These are phyloP conservation scores for Drosophila nr. fundita DNA, from an alignment of 2,888 invertebrate genomes.

Conservation along the genomic window DNA sequence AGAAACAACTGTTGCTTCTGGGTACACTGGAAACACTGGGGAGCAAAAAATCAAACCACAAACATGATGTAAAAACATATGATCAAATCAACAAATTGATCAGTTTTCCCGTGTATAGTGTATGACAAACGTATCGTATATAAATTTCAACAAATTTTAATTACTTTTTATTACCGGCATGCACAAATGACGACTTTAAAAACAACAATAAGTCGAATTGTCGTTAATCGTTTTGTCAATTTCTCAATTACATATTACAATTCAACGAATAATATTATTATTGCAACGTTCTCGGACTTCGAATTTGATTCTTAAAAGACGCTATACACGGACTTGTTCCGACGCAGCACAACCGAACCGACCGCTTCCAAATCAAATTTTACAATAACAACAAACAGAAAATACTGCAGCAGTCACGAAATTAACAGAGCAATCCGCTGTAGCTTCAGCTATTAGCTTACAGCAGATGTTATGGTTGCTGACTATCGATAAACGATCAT, in stretches of 20 bases:
- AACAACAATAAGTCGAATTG: background rate
- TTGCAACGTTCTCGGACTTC: slow-evolving; percentile 27
- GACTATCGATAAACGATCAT: slow-evolving; percentile 30
- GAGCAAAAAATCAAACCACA: slow-evolving; percentile 25
- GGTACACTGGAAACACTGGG: slow-evolving; percentile 34
- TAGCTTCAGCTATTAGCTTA: background rate
- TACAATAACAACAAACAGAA: slow-evolving; percentile 48
- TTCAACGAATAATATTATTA: slow-evolving; percentile 2
- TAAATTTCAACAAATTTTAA: slow-evolving; percentile 1
- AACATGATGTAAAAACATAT: slow-evolving; percentile 13
- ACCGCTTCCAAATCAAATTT: slow-evolving; percentile 36
- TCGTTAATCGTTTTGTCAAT: slow-evolving; percentile 3
- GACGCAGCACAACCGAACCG: slow-evolving; percentile 33
- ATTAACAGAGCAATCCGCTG: slow-evolving; percentile 25
- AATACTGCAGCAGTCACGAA: slow-evolving; percentile 9
- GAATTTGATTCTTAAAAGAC: slow-evolving; percentile 38
- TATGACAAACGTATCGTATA: slow-evolving; percentile 10
- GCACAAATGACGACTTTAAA: slow-evolving; percentile 1
- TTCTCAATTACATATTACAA: slow-evolving; percentile 4
- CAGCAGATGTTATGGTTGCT: background rate
- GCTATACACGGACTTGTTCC: slow-evolving; percentile 20
- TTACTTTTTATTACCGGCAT: slow-evolving; percentile 37
- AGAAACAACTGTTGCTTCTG: slow-evolving; percentile 54
- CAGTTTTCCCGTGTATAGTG: slow-evolving; percentile 14
- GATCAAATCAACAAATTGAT: slow-evolving; percentile 18